Conservation (phyloP, 2,797 vertebrate genomes). For the Siniperca scherzeri region DNA sequence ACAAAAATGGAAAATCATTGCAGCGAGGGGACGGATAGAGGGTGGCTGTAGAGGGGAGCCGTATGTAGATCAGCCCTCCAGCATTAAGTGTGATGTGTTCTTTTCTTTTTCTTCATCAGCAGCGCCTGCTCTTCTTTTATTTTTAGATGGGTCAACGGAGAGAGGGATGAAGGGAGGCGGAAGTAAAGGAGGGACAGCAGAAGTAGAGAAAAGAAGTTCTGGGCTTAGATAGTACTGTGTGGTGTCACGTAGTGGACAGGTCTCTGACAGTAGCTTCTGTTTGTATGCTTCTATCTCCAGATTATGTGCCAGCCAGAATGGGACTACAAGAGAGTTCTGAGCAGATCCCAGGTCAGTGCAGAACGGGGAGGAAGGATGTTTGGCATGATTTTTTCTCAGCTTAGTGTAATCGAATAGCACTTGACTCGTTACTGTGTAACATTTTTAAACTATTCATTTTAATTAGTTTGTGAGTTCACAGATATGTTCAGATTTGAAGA, state of each 20-base stretch:
- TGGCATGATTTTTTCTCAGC: background rate
- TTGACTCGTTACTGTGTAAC: background rate
- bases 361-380: conserved; percentile 5
- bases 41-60: conserved; percentile 17
- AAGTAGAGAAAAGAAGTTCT: conserved; percentile 33
- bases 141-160: conserved; percentile 63
- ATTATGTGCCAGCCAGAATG: conserved; percentile 91
- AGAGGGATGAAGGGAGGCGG: conserved; percentile 37
- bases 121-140: conserved; percentile 67
- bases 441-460: conserved; percentile 8
- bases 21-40: conserved; percentile 18
- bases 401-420: background rate
- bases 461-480: conserved; percentile 4
- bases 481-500: conserved; percentile 1
- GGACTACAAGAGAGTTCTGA: conserved; percentile 89
- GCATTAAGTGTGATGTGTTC: conserved; percentile 54
- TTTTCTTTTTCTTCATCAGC: conserved; percentile 60
- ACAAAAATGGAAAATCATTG: conserved; percentile 46
- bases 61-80: conserved; percentile 71
- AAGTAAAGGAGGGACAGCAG: conserved; percentile 30
- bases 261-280: conserved; percentile 57
- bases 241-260: conserved; percentile 16
- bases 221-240: conserved; percentile 12
- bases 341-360: conserved; percentile 90
- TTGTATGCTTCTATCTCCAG: conserved; percentile 78